Evolutionary conservation across 2,888 invertebrate genomes (phyloP).

Genomic region (Parapristionchus giblindavisi): DNA sequence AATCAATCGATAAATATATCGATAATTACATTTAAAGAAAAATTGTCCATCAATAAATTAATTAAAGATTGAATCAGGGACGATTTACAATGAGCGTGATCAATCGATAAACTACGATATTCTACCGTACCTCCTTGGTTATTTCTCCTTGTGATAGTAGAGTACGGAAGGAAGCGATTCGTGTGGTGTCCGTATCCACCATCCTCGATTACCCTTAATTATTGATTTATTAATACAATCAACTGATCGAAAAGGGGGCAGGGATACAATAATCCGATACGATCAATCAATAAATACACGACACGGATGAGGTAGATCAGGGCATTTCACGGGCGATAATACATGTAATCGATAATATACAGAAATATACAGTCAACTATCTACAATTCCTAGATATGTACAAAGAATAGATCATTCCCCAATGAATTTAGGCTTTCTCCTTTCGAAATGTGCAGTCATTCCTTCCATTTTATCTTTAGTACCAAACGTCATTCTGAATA

Average conservation of each 20-base stretch:
- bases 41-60: too few relatives aligned
- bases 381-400: neutral
- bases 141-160: constrained; percentile 13
- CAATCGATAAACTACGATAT: neutral
- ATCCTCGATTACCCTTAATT: constrained; percentile 16
- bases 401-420: constrained; percentile 10
- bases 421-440: constrained; percentile 86
- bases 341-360: constrained; percentile 1
- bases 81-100: too few relatives aligned
- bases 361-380: neutral
- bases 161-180: constrained; percentile 13
- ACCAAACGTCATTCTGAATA: constrained; percentile 93
- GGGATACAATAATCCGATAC: neutral
- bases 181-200: neutral
- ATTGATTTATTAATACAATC: neutral
- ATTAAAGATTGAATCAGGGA: too few relatives aligned
- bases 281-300: neutral
- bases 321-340: neutral
- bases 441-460: constrained; percentile 94
- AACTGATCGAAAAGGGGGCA: constrained; percentile 3
- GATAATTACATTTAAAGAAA: too few relatives aligned
- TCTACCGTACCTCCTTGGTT: constrained; percentile 18
- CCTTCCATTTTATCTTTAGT: constrained; percentile 95
- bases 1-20: too few relatives aligned
- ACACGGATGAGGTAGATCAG: neutral